Evolutionary conservation across 2,888 invertebrate genomes (phyloP).

Genomic region (Pammene fasciana): DNA sequence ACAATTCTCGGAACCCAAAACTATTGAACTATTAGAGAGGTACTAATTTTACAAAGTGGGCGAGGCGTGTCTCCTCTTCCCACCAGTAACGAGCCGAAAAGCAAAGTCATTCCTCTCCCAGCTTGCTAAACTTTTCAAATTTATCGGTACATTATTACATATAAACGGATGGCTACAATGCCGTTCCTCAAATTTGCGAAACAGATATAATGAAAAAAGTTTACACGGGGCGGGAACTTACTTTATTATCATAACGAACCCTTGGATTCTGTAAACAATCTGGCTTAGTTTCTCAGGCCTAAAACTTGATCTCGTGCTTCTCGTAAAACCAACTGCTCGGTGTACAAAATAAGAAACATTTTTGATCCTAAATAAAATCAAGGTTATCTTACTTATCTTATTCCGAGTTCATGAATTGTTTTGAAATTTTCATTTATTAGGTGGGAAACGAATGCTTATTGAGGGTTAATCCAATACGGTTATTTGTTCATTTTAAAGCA

Average conservation of each 20-base stretch:
- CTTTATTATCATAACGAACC: conserved; percentile 33
- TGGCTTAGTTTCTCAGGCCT: neutral
- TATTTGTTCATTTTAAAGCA: too few species aligned
- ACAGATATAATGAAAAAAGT: conserved; percentile 43
- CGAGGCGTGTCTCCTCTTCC: too few species aligned
- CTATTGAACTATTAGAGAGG: too few species aligned
- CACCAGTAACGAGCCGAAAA: neutral
- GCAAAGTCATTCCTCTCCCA: conserved; percentile 1
- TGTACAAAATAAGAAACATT: too few species aligned
- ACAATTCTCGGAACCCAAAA: too few species aligned
- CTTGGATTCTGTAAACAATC: conserved; percentile 24
- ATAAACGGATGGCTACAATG: conserved; percentile 37
- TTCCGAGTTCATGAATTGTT: too few species aligned
- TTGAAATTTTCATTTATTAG: too few species aligned
- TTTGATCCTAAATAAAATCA: too few species aligned
- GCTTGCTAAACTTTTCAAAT: conserved; percentile 35
- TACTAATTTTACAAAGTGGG: too few species aligned
- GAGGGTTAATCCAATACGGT: too few species aligned
- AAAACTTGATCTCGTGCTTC: neutral
- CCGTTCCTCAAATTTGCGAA: conserved; percentile 37
- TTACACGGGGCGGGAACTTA: conserved; percentile 15
- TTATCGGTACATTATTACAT: conserved; percentile 39
- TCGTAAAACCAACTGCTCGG: neutral
- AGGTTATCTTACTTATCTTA: too few species aligned
- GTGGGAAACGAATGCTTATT: too few species aligned